Percentiles rank a stretch among this genome's conserved stretches.
Evolutionary conservation across 2,888 invertebrate genomes (phyloP).

Genomic region (Spilarctia lutea): DNA sequence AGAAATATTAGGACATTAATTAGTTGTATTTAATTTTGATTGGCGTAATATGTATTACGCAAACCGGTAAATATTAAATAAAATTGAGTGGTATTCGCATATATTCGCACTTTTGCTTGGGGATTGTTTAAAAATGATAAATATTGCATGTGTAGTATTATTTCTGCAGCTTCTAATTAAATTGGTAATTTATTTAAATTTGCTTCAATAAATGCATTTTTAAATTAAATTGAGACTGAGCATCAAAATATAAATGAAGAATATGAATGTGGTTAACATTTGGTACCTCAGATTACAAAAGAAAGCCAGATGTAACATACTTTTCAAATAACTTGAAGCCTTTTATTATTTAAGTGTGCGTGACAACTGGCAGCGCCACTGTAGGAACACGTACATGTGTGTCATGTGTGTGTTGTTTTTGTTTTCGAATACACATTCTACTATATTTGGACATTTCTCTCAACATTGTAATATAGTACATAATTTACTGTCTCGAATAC

Average conservation of each 20-base stretch:
- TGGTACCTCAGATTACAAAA: no score
- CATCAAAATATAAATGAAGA: constrained; percentile 35
- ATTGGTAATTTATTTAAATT: neutral
- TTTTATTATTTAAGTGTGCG: no score
- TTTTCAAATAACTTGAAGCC: no score
- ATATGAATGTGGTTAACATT: constrained; percentile 31
- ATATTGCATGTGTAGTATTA: neutral
- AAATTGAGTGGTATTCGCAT: neutral
- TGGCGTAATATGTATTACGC: neutral
- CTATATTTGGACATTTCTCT: neutral
- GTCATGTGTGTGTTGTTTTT: no score
- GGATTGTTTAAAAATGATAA: neutral
- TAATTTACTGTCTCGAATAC: neutral
- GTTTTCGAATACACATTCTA: constrained; percentile 1
- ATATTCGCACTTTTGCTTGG: neutral
- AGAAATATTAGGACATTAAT: neutral
- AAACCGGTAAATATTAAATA: no score
- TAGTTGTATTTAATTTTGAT: neutral
- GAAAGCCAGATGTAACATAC: no score
- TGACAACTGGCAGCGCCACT: no score
- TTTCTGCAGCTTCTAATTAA: neutral
- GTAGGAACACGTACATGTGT: no score
- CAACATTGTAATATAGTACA: neutral
- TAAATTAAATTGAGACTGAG: neutral
- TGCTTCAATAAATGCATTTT: neutral